phyloP scores from a whole-genome alignment of 2,797 vertebrate genomes.

The Eptatretus atami region DNA sequence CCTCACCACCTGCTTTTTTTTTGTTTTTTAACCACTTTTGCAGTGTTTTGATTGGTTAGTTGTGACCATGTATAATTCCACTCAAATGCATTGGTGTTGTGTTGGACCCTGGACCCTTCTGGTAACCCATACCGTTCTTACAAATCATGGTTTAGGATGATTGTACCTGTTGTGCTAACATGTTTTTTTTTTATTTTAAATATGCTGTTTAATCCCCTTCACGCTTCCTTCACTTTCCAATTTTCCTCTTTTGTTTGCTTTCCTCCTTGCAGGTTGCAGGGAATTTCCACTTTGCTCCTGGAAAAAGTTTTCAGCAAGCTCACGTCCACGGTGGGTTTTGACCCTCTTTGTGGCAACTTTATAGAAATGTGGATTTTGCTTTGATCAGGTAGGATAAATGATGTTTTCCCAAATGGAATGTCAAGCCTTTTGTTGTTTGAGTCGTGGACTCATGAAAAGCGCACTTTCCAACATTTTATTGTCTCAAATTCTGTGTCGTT shows the following conservation, averaged over 20 bases:
- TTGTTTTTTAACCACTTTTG: too few species aligned
- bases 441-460: too few species aligned
- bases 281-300: conserved; percentile 93
- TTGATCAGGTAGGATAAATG: too few species aligned
- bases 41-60: too few species aligned
- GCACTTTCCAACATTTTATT: conserved; percentile 7
- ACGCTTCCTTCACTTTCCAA: neutral
- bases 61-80: conserved; percentile 3
- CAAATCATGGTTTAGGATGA: neutral
- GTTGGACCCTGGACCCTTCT: too few species aligned
- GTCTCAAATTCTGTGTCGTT: conserved; percentile 86
- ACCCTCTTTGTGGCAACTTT: too few species aligned
- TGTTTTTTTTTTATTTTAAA: too few species aligned
- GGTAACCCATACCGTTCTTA: too few species aligned
- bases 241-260: neutral
- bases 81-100: too few species aligned
- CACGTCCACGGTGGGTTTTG: conserved; percentile 60
- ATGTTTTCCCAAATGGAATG: neutral
- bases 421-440: neutral
- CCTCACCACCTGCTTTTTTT: too few species aligned
- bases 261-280: conserved; percentile 45
- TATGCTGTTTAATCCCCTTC: too few species aligned
- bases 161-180: neutral
- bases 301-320: conserved; percentile 94
- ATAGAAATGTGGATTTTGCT: too few species aligned